Evolutionary conservation across 2,113 vertebrate species (phyloP), one percentile per base, ranked within the genome.

Genomic region (Tringa solitaria): DNA sequence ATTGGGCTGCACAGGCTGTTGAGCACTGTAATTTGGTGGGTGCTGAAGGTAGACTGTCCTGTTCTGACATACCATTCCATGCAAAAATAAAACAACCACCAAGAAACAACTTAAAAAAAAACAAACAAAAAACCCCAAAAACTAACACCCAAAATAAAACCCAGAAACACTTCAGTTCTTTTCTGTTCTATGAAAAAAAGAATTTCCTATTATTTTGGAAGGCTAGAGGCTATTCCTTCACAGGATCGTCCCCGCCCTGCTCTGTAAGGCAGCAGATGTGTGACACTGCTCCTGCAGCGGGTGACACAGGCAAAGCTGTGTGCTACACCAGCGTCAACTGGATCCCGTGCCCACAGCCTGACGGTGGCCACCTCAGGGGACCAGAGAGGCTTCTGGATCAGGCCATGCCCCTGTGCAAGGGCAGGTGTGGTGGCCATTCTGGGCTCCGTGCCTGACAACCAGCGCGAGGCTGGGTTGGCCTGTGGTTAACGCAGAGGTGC

Each of bases 341-440:
- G 27, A 14, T 57, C 43, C 27, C 17, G 14, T 28, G 32, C 50
- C 43, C 21, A 16, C 75, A 35, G 0, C 39, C 23, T 53, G 53
- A 17, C 0, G 2, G 37, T 43, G 30, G 33, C 53, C 32, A 37
- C 60, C 54, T 79, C 54, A 5, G 0, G 2, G 60, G 43, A 54
- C 10, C 24, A 45, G 43, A 12, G 32, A 24, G 33, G 69, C 60
- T 39, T 21, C 22, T 45, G 59, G 48, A 48, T 59, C 33, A 28
- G 69, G 57, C 53, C 39, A 20, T 17, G 12, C 2, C 2, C 28
- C 45, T 48, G 20, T 24, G 65, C n/a, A 6, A 54, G 54, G 75
- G 26, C 59, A 16, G 26, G n/a, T 14, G 10, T 12, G 30, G 46
- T 53, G 74, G 41, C 30, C 16, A 1, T 32, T 37, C 27, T 12